phyloP scores from a whole-genome alignment of 2,888 invertebrate genomes.

The Boloria selene region DNA sequence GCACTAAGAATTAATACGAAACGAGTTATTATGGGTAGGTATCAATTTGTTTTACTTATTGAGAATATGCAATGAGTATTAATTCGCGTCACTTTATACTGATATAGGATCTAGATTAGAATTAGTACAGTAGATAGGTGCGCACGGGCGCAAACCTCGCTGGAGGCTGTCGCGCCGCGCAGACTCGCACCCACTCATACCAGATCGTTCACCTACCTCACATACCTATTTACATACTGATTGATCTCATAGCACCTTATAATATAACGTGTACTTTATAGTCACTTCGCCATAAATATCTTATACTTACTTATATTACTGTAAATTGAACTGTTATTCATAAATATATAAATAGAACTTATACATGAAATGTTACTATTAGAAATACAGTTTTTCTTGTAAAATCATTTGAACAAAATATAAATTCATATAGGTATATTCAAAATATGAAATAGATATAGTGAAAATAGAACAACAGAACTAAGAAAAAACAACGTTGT shows the following conservation, averaged over 20 bases:
- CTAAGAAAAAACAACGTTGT: too few relatives aligned
- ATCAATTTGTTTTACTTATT: slow-evolving; percentile 22
- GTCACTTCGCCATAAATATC: too few relatives aligned
- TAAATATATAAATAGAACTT: background rate
- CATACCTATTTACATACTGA: slow-evolving; percentile 80
- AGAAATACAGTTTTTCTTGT: background rate
- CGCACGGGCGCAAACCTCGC: slow-evolving; percentile 70
- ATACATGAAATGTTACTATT: background rate
- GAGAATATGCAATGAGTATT: slow-evolving; percentile 17
- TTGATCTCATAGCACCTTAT: slow-evolving; percentile 69
- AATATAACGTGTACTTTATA: slow-evolving; percentile 45
- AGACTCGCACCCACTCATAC: slow-evolving; percentile 71
- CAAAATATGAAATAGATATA: too few relatives aligned
- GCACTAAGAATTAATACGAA: slow-evolving; percentile 23
- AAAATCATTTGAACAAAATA: background rate
- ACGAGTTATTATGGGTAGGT: slow-evolving; percentile 24
- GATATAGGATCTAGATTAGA: slow-evolving; percentile 36
- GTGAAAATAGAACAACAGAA: background rate
- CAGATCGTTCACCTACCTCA: slow-evolving; percentile 77
- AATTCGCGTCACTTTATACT: slow-evolving; percentile 35
- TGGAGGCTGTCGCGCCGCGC: slow-evolving; percentile 64
- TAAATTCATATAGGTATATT: background rate
- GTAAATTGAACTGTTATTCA: background rate
- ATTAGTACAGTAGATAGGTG: slow-evolving; percentile 50
- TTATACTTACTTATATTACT: too few relatives aligned